These are phyloP conservation scores for Poeciliopsis turneri DNA, from an alignment of 2,797 vertebrate species.

Conservation along the genomic window DNA sequence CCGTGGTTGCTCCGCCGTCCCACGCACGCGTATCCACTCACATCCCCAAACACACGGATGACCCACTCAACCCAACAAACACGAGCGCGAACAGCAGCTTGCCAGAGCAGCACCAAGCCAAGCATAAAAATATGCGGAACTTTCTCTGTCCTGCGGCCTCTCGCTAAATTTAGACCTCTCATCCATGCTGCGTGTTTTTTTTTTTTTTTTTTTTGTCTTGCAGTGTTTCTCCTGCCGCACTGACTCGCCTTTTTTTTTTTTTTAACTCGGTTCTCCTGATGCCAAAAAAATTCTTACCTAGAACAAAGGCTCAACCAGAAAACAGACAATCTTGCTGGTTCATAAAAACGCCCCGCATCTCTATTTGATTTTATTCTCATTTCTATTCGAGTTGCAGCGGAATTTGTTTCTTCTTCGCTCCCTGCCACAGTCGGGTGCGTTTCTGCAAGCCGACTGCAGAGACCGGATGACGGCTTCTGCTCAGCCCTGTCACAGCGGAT, in stretches of 20 bases:
- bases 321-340: not conserved
- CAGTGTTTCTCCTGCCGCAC: slow-evolving; percentile 18
- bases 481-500: slow-evolving; percentile 65
- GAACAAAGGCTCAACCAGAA: not conserved
- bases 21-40: slow-evolving; percentile 21
- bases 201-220: slow-evolving; percentile 13
- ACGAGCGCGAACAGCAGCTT: slow-evolving; percentile 67
- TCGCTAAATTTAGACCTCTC: slow-evolving; percentile 68
- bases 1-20: slow-evolving; percentile 39
- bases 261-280: not conserved
- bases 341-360: not conserved
- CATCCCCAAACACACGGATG: slow-evolving; percentile 28
- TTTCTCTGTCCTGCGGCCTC: slow-evolving; percentile 69
- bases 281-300: not conserved
- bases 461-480: slow-evolving; percentile 50
- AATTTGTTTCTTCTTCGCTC: slow-evolving; percentile 1
- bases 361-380: not conserved
- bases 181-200: slow-evolving; percentile 19
- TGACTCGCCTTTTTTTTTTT: not conserved
- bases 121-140: slow-evolving; percentile 73
- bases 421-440: slow-evolving; percentile 16
- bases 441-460: slow-evolving; percentile 39
- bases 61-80: slow-evolving; percentile 63
- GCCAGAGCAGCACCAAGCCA: slow-evolving; percentile 60
- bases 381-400: not conserved